These are phyloP conservation scores for Tenebrosternarchus preto DNA, from an alignment of 2,113 vertebrate species.

Conservation along the genomic window DNA sequence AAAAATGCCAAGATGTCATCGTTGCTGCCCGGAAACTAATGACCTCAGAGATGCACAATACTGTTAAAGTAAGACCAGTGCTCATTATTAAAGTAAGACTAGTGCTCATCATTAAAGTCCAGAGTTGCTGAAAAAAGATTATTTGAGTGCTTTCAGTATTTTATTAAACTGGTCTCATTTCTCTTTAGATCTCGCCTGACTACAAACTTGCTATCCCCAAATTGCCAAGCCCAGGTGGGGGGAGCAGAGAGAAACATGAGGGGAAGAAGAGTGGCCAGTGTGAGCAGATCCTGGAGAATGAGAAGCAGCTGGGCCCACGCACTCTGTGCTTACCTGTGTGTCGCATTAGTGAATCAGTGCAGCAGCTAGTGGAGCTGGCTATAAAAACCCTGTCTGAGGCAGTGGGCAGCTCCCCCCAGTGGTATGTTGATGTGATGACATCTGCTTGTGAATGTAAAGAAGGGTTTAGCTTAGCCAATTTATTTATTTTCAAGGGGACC, in stretches of 20 bases:
- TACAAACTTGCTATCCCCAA: conserved; percentile 75
- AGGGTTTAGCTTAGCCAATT: neutral
- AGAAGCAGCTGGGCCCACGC: conserved; percentile 73
- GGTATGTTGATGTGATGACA: conserved; percentile 69
- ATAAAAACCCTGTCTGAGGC: conserved; percentile 88
- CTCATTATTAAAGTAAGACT: conserved; percentile 73
- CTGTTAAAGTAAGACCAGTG: conserved; percentile 80
- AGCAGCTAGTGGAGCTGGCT: conserved; percentile 88
- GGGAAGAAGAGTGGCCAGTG: neutral
- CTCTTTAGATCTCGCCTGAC: conserved; percentile 82
- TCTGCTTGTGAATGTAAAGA: neutral
- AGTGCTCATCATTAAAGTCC: neutral
- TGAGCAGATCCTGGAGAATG: conserved; percentile 69
- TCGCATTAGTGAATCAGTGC: conserved; percentile 88
- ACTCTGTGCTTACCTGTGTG: conserved; percentile 85
- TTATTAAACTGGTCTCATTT: neutral
- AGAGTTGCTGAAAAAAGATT: neutral
- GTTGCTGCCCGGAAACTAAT: conserved; percentile 90
- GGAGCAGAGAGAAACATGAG: conserved; percentile 59
- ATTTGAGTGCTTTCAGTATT: neutral
- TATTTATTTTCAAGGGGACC: too few species aligned
- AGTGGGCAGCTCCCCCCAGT: conserved; percentile 83
- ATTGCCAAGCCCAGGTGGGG: conserved; percentile 70
- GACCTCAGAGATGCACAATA: conserved; percentile 96
- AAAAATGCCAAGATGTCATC: conserved; percentile 95